Evolutionary conservation across 2,113 vertebrate species (phyloP).

Genomic region (Larimichthys polyactis): DNA sequence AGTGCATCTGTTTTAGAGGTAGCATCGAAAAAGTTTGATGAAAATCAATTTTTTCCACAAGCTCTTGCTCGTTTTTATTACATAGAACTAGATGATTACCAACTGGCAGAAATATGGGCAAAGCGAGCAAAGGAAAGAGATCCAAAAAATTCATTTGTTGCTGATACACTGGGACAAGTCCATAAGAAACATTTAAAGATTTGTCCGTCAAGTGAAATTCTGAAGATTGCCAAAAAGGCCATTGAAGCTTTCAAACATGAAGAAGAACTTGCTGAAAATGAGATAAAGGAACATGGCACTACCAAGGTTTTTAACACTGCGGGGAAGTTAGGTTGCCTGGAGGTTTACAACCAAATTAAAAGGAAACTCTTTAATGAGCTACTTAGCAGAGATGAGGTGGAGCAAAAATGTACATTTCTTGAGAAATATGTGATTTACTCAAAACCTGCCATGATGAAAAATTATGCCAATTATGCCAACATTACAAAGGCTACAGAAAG

Average conservation of each 20-base stretch:
- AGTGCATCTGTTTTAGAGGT: conserved; percentile 23
- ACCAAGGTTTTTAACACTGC: conserved; percentile 30
- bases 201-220: neutral
- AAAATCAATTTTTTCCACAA: conserved; percentile 55
- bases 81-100: conserved; percentile 17
- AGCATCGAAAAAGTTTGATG: neutral
- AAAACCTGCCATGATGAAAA: neutral
- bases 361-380: neutral
- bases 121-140: conserved; percentile 15
- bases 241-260: conserved; percentile 49
- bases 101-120: conserved; percentile 38
- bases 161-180: conserved; percentile 72
- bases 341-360: conserved; percentile 26
- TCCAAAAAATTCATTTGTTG: conserved; percentile 59
- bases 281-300: neutral
- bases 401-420: conserved; percentile 10
- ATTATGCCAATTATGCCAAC: conserved; percentile 22
- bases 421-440: conserved; percentile 31
- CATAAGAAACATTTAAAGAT: conserved; percentile 48
- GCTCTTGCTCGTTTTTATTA: conserved; percentile 66
- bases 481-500: accelerated
- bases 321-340: conserved; percentile 36
- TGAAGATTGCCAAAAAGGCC: conserved; percentile 37
- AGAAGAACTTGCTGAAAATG: conserved; percentile 45
- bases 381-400: neutral